Conservation (phyloP, 2,888 invertebrate species). For the Mythimna loreyi region DNA sequence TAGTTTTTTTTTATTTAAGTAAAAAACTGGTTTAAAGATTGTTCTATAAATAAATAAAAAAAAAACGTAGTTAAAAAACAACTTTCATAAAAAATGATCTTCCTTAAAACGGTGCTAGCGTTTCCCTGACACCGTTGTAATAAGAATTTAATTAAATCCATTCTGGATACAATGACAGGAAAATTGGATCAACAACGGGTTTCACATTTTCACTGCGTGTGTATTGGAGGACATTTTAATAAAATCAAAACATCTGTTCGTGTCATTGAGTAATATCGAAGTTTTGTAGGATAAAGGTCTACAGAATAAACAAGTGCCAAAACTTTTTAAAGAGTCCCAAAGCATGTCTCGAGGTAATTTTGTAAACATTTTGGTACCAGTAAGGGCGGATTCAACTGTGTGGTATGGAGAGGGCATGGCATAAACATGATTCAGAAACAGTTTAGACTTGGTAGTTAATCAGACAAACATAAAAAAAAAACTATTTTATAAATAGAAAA, state of each 20-base stretch:
- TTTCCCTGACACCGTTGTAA: slow-evolving; percentile 12
- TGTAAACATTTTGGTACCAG: slow-evolving; percentile 30
- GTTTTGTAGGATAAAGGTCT: slow-evolving; percentile 24
- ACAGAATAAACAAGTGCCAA: slow-evolving; percentile 47
- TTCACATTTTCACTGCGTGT: background rate
- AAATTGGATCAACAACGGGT: slow-evolving; percentile 29
- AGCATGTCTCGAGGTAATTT: slow-evolving; percentile 42
- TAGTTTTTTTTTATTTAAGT: too few relatives aligned
- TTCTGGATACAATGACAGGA: background rate
- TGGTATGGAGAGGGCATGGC: too few relatives aligned
- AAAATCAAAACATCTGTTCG: slow-evolving; percentile 45
- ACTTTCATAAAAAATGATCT: background rate
- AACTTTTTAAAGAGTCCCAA: slow-evolving; percentile 30
- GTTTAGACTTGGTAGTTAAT: too few relatives aligned
- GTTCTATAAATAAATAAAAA: background rate
- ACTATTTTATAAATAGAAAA: too few relatives aligned
- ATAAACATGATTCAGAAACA: too few relatives aligned
- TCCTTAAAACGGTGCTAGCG: background rate
- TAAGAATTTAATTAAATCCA: slow-evolving; percentile 20
- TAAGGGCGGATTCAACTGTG: too few relatives aligned
- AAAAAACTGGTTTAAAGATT: background rate
- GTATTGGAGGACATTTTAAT: slow-evolving; percentile 15
- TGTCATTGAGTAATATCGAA: slow-evolving; percentile 39
- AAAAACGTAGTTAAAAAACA: background rate
- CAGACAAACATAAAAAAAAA: too few relatives aligned